Percentiles rank a stretch among this genome's conserved stretches.
Evolutionary conservation across 2,797 vertebrate genomes (phyloP).

Genomic region (Chelidonichthys spinosus): DNA sequence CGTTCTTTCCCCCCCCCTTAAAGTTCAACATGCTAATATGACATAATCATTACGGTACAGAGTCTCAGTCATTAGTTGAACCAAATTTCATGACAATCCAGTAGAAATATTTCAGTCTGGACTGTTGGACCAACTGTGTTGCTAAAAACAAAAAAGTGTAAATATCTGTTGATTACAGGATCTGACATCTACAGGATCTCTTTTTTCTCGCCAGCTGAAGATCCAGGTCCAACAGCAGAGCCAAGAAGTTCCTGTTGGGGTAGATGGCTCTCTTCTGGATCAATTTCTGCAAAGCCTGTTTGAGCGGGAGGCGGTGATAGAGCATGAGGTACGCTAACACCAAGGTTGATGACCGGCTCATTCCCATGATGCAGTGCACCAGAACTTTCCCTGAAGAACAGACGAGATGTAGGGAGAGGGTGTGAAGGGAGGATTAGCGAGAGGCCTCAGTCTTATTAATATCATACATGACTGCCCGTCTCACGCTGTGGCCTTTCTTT

Average conservation of each 20-base stretch:
- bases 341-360: constrained; percentile 95
- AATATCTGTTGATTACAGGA: constrained; percentile 66
- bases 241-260: constrained; percentile 88
- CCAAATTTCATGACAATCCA: background rate
- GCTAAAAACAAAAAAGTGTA: background rate
- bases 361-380: constrained; percentile 97
- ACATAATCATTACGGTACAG: background rate
- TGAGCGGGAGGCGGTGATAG: constrained; percentile 86
- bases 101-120: constrained; percentile 12
- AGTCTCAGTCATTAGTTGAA: constrained; percentile 8
- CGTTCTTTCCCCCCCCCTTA: background rate
- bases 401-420: constrained; percentile 51
- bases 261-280: constrained; percentile 88
- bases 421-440: constrained; percentile 65
- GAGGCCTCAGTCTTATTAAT: constrained; percentile 78
- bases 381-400: constrained; percentile 90
- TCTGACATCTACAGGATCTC: constrained; percentile 70
- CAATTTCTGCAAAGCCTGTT: constrained; percentile 87
- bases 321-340: constrained; percentile 98
- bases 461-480: constrained; percentile 80
- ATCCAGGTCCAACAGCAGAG: constrained; percentile 85
- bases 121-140: background rate
- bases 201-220: constrained; percentile 80
- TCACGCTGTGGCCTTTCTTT: constrained; percentile 67
- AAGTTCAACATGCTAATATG: background rate